A percentile compares a stretch with the other conserved stretches of the same genome.
Conservation (phyloP, 2,113 vertebrate genomes). For the Pomatorhinus ruficollis region DNA sequence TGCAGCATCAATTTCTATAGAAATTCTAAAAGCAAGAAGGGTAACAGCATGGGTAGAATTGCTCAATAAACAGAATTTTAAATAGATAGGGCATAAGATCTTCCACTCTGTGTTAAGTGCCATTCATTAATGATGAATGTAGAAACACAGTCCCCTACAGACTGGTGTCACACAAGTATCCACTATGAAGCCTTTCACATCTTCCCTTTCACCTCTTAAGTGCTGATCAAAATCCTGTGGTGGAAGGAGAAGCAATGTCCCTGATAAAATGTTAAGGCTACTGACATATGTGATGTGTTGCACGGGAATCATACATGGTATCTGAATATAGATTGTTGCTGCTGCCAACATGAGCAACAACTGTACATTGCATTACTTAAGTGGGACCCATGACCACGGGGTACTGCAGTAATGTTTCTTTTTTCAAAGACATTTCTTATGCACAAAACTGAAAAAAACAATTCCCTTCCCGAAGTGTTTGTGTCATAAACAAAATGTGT, state of each 20-base stretch:
- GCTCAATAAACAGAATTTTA: background rate
- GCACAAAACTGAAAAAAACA: background rate
- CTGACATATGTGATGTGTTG: background rate
- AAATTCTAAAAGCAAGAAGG: background rate
- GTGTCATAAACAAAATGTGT: fast-evolving
- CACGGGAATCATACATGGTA: background rate
- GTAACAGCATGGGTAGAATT: background rate
- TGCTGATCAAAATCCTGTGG: background rate
- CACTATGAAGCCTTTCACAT: background rate
- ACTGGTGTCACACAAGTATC: background rate
- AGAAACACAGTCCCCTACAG: background rate
- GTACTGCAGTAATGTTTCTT: background rate
- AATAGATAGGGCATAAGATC: background rate
- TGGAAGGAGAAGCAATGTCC: background rate
- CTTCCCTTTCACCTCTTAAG: background rate
- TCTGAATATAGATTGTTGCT: background rate
- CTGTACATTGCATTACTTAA: background rate
- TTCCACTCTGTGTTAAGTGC: background rate
- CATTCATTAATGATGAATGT: background rate
- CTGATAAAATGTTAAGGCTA: background rate
- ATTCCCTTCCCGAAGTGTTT: background rate
- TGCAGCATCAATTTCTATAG: background rate
- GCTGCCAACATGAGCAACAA: background rate
- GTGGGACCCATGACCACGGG: background rate
- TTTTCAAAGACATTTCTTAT: background rate